These are phyloP conservation scores for Chymomyza caudatula DNA, from an alignment of 2,888 invertebrate genomes.

Conservation along the genomic window DNA sequence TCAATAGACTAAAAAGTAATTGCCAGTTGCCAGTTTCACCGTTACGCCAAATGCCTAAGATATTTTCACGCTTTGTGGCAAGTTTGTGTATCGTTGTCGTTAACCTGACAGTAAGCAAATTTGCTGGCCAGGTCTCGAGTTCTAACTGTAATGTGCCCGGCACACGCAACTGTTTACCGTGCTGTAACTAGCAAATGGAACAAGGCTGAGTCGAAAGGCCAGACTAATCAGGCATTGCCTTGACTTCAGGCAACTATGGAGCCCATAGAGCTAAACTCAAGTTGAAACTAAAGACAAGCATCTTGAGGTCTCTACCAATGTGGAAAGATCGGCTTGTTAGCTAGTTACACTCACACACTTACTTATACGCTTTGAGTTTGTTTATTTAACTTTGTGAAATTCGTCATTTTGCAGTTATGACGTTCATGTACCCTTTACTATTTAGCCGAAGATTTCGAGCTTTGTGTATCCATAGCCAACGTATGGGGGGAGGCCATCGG, in stretches of 20 bases:
- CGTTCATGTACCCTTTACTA: too few relatives aligned
- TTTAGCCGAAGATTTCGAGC: too few relatives aligned
- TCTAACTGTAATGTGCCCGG: constrained; percentile 46
- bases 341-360: background rate
- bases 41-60: constrained; percentile 58
- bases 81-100: background rate
- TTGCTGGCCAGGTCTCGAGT: background rate
- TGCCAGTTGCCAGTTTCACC: constrained; percentile 62
- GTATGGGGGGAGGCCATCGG: too few relatives aligned
- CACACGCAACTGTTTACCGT: too few relatives aligned
- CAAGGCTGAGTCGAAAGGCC: constrained; percentile 5
- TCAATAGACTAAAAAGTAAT: constrained; percentile 34
- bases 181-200: constrained; percentile 4
- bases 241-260: background rate
- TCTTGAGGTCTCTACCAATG: constrained; percentile 51
- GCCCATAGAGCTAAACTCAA: background rate
- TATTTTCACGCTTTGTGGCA: constrained; percentile 63
- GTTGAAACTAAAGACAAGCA: constrained; percentile 52
- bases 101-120: constrained; percentile 2
- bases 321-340: constrained; percentile 9
- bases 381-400: too few relatives aligned
- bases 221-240: background rate
- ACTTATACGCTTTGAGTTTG: too few relatives aligned
- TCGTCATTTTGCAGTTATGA: too few relatives aligned
- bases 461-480: too few relatives aligned